A percentile compares a stretch with the other conserved stretches of the same genome.
These are phyloP conservation scores for Hiodon alosoides DNA, from an alignment of 2,113 vertebrate genomes.

Conservation along the genomic window DNA sequence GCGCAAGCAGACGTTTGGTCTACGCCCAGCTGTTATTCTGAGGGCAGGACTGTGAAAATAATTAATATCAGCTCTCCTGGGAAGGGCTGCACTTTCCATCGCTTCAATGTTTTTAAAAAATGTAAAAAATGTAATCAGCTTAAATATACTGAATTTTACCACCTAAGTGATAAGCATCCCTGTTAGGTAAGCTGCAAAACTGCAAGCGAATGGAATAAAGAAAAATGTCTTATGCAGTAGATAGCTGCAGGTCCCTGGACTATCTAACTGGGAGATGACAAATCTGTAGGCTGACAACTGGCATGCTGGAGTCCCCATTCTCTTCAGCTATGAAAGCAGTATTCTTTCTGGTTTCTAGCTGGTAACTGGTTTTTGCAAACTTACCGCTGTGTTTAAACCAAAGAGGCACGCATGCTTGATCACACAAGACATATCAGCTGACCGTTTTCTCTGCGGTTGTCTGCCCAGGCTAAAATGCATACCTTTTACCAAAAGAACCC, in stretches of 20 bases:
- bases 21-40: not conserved
- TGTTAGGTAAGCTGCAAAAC: not conserved
- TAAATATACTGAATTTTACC: not conserved
- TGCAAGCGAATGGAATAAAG: slow-evolving; percentile 1
- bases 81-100: not conserved
- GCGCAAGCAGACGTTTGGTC: not conserved
- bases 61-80: not conserved
- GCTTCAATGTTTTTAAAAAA: too few relatives aligned
- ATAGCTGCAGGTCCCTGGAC: not conserved
- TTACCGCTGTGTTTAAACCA: not conserved
- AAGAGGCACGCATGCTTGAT: not conserved
- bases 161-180: not conserved
- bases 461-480: not conserved
- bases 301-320: too few relatives aligned
- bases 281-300: not conserved
- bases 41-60: not conserved
- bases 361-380: not conserved
- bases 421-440: not conserved
- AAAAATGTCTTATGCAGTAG: slow-evolving; percentile 2
- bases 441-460: not conserved
- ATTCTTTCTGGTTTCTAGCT: too few relatives aligned
- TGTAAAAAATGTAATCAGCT: too few relatives aligned
- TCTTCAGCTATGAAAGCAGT: not conserved
- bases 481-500: not conserved
- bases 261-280: not conserved